Base-by-base conservation (phyloP, 2,888 invertebrate genomes). In the Leptopilina syphax region DNA sequence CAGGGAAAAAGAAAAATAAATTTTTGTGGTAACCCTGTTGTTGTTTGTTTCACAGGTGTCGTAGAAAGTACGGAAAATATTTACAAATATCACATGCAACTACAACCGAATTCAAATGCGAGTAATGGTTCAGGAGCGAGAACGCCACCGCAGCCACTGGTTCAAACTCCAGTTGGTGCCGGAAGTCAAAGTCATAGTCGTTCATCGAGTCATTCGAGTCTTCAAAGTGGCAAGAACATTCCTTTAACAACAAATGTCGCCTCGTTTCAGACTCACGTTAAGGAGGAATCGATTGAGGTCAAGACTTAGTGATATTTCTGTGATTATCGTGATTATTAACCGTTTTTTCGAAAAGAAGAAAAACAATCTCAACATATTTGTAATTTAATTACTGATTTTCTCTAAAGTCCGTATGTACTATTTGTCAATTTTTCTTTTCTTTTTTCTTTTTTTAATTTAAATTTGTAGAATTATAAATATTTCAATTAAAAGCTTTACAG, bases 51-150 rank as follows among this genome's bases (percentile, higher is more conserved):
- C 44, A 93, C 93, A 93, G 97, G 97, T 68, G 96, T 96, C 73
- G 95, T 97, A 12, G 96, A 96, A 88, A 96, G 96, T 84, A 97
- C 97, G 0, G 95, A 96, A 88, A 96, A 96, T 88, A 95, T 96
- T 86, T 95, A 96, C 93, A 94, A 96, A 92, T 94, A 96, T 92
- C 96, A 97, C 89, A 97, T 97, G 96, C 97, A 97, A 92, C 92
- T 96, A 82, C 94, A 94, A 80, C 94, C 94, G 77, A 94, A 94
- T 82, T 92, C 93, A 50, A 92, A 93, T 78, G 93, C 93, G 78
- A 92, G 87, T 79, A 91, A 91, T 79, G 91, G 94, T 79, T 93
- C 94, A 4, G 94, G 94, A 7, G 93, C 94, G 57, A 94, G 95
- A 89, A 94, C 94, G 82, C 95, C 95, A 2, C 95, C 95, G 0